A percentile compares a stretch with the other conserved stretches of the same genome.
phyloP scores from a whole-genome alignment of 1,140 invertebrate species.

The Diprion similis region DNA sequence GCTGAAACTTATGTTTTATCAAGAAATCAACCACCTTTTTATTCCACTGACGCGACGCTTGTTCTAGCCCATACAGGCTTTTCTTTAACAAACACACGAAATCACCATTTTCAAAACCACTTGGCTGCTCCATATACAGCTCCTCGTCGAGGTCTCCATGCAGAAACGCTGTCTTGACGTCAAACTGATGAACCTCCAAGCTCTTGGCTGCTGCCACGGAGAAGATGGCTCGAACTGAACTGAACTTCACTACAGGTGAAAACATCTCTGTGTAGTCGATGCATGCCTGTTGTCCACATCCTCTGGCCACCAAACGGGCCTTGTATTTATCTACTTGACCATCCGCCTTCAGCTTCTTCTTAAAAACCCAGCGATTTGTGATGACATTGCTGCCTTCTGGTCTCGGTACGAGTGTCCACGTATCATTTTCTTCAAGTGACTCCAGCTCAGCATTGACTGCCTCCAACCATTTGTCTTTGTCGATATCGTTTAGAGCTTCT shows the following conservation, averaged over 20 bases:
- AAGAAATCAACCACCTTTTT: slow-evolving; percentile 26
- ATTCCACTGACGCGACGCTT: slow-evolving; percentile 51
- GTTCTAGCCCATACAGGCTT: slow-evolving; percentile 53
- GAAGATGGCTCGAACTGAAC: no score
- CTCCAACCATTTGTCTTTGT: slow-evolving; percentile 28
- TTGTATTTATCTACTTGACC: no score
- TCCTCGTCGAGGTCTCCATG: no score
- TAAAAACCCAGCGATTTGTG: no score
- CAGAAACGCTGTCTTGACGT: no score
- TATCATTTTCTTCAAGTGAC: slow-evolving; percentile 29
- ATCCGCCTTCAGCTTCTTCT: no score
- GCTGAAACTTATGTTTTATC: slow-evolving; percentile 25
- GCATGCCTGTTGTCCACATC: no score
- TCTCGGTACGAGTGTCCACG: slow-evolving; percentile 29
- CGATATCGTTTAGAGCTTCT: slow-evolving; percentile 15
- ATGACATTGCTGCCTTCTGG: slow-evolving; percentile 25
- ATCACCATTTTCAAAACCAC: slow-evolving; percentile 38
- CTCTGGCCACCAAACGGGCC: no score
- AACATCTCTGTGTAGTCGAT: no score
- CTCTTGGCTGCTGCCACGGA: no score
- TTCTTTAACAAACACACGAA: slow-evolving; percentile 42
- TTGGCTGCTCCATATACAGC: slow-evolving; percentile 46
- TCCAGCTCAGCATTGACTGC: slow-evolving; percentile 38
- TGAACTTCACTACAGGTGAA: no score
- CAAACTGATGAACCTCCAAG: no score